Percentiles rank a stretch among this genome's conserved stretches.
Conservation (phyloP, 92 coral and sea anemone genomes). For the Desmophyllum pertusum region DNA sequence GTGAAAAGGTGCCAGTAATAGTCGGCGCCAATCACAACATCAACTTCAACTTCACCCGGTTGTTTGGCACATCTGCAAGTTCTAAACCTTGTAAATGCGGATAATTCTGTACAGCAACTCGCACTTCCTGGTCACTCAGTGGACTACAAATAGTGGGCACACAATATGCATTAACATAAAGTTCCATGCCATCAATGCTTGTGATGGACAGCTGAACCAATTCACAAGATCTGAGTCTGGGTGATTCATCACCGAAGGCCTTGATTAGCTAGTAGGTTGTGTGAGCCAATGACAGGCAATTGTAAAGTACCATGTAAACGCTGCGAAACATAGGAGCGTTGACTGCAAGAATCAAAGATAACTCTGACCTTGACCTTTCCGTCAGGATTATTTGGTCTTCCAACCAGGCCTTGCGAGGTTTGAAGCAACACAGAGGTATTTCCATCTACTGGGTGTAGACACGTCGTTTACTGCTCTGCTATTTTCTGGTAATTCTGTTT, state of each 20-base stretch:
- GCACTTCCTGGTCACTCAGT: conserved; percentile 36
- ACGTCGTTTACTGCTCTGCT: no score
- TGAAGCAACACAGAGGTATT: background rate
- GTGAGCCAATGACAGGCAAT: conserved; percentile 19
- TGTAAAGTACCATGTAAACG: conserved; percentile 26
- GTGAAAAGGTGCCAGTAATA: conserved; percentile 53
- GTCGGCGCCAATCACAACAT: conserved; percentile 49
- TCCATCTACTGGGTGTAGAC: no score
- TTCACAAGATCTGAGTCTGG: conserved; percentile 40
- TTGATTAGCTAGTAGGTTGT: conserved; percentile 50
- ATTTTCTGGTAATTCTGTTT: no score
- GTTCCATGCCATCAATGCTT: conserved; percentile 1
- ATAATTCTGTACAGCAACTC: conserved; percentile 35
- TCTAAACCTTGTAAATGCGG: conserved; percentile 34
- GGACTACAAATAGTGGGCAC: conserved; percentile 40
- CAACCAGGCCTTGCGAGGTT: background rate
- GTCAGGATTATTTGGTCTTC: background rate
- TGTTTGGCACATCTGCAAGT: conserved; percentile 35
- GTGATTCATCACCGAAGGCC: conserved; percentile 40
- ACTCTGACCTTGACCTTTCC: background rate
- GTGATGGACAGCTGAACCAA: conserved; percentile 40
- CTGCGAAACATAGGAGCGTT: conserved; percentile 35
- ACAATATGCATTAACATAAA: conserved; percentile 7
- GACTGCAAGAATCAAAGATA: conserved; percentile 56
- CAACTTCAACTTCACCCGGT: conserved; percentile 20